Conservation (phyloP, 2,113 vertebrate species). For the Scolopax mira region DNA sequence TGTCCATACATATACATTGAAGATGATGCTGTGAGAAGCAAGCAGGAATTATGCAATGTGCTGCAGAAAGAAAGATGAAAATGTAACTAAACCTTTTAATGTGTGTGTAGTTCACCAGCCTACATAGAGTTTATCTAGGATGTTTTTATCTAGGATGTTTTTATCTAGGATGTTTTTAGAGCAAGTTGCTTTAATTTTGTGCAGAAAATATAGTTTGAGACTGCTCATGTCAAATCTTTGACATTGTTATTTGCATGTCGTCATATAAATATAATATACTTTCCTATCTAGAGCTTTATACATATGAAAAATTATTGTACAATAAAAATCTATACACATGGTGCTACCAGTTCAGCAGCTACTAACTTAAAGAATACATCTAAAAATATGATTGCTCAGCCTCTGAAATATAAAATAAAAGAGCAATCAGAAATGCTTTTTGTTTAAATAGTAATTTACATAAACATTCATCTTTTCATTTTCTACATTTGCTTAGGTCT, state of each 20-base stretch:
- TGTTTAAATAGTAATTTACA: slow-evolving; percentile 75
- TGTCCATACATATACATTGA: slow-evolving; percentile 15
- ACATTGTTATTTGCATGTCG: slow-evolving; percentile 14
- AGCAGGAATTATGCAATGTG: slow-evolving; percentile 38
- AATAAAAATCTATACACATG: slow-evolving; percentile 66
- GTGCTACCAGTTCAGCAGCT: slow-evolving; percentile 45
- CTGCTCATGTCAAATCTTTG: slow-evolving; percentile 8
- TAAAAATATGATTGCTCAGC: slow-evolving; percentile 63
- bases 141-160: too few relatives aligned
- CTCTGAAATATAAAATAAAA: slow-evolving; percentile 71
- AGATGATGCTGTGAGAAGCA: slow-evolving; percentile 46
- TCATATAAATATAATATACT: slow-evolving; percentile 58
- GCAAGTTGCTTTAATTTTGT: neutral
- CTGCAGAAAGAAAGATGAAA: slow-evolving; percentile 42
- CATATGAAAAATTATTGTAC: slow-evolving; percentile 67
- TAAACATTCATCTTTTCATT: slow-evolving; percentile 73
- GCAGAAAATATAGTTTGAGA: slow-evolving; percentile 35
- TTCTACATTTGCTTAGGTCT: slow-evolving; percentile 53
- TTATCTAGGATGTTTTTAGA: slow-evolving; percentile 23
- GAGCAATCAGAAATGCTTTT: slow-evolving; percentile 70
- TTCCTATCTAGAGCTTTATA: slow-evolving; percentile 57
- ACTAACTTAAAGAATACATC: slow-evolving; percentile 37
- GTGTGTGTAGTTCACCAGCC: slow-evolving; percentile 33
- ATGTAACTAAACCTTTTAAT: slow-evolving; percentile 22
- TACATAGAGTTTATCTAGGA: slow-evolving; percentile 3